Evolutionary conservation across 2,888 invertebrate species (phyloP).

Genomic region (Tortrix viridana): DNA sequence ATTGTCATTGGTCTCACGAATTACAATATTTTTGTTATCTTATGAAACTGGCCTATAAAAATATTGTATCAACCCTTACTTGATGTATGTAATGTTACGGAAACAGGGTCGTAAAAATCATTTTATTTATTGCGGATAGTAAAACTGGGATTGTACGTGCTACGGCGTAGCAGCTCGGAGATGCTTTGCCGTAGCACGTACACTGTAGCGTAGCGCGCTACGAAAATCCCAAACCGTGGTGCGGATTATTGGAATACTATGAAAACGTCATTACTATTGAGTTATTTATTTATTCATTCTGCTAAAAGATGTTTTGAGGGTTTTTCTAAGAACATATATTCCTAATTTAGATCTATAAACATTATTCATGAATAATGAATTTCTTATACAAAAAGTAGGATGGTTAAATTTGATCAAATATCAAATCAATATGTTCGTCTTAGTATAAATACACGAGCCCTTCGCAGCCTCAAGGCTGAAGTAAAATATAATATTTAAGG

Average conservation of each 20-base stretch:
- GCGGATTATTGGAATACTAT: no score
- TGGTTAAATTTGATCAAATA: conserved; percentile 2
- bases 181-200: conserved; percentile 13
- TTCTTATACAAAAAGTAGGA: background rate
- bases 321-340: conserved; percentile 4
- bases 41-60: conserved; percentile 8
- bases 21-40: conserved; percentile 16
- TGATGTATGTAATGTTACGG: conserved; percentile 5
- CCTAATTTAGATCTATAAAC: background rate
- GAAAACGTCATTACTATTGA: no score
- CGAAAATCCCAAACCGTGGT: background rate
- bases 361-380: conserved; percentile 2
- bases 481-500: conserved; percentile 19
- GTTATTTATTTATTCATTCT: background rate
- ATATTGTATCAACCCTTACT: conserved; percentile 7
- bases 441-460: conserved; percentile 3
- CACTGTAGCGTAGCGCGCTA: conserved; percentile 5
- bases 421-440: conserved; percentile 1
- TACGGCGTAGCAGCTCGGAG: conserved; percentile 7
- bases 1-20: conserved; percentile 11
- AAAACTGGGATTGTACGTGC: conserved; percentile 5
- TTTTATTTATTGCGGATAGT: conserved; percentile 11
- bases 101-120: conserved; percentile 8
- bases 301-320: background rate
- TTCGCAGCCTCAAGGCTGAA: background rate